Evolutionary conservation across 2,113 vertebrate genomes (phyloP).

Genomic region (Platanista minor): DNA sequence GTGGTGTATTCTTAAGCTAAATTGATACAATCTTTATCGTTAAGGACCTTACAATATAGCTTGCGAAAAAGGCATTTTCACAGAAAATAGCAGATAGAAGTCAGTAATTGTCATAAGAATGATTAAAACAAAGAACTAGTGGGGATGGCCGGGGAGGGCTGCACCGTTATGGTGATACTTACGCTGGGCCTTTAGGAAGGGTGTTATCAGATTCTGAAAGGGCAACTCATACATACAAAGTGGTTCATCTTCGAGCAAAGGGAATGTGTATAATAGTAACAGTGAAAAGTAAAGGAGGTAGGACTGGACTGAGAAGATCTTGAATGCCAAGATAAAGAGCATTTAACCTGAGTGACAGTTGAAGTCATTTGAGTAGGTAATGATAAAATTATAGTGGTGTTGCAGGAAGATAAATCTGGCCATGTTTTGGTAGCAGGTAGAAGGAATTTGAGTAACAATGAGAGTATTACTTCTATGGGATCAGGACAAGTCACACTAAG

Average conservation of each 20-base stretch:
- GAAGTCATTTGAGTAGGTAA: neutral
- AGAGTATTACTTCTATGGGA: neutral
- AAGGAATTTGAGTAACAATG: neutral
- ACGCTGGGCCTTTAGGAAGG: neutral
- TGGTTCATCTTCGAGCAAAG: neutral
- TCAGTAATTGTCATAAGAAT: neutral
- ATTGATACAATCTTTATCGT: neutral
- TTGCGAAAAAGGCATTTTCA: neutral
- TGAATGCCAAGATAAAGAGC: neutral
- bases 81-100: neutral
- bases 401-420: neutral
- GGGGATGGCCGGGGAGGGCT: neutral
- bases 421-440: neutral
- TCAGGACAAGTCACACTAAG: neutral
- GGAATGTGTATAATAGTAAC: neutral
- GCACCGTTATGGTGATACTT: neutral
- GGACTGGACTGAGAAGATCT: neutral
- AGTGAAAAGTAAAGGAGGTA: neutral
- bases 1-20: neutral
- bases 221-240: neutral
- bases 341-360: neutral
- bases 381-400: neutral
- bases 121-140: neutral
- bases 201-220: neutral
- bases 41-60: neutral